A percentile compares a stretch with the other conserved stretches of the same genome.
These are phyloP conservation scores for Narcine bancroftii DNA, from an alignment of 2,113 vertebrate genomes.

Conservation along the genomic window DNA sequence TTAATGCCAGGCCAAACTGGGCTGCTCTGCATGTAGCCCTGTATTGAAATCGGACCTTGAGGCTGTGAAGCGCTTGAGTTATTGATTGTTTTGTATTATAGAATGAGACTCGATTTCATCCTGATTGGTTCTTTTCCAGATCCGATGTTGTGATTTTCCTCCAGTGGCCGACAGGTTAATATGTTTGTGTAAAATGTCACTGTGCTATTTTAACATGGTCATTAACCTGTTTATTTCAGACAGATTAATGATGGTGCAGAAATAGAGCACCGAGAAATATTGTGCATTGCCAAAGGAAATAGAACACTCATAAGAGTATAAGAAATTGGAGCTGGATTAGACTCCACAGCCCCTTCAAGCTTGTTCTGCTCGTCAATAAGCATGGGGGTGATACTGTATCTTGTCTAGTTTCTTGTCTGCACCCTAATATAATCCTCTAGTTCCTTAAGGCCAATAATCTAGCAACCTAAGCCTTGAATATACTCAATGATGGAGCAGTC, in stretches of 20 bases:
- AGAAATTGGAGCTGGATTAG: too few relatives aligned
- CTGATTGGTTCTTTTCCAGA: neutral
- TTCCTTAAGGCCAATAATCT: too few relatives aligned
- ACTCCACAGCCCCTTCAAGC: too few relatives aligned
- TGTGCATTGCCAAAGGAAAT: neutral
- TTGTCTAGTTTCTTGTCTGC: too few relatives aligned
- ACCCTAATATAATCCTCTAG: too few relatives aligned
- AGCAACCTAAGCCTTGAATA: too few relatives aligned
- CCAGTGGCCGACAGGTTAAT: neutral
- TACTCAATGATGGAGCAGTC: too few relatives aligned
- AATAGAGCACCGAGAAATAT: neutral
- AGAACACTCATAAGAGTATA: neutral
- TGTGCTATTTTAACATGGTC: neutral
- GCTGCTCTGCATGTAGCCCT: neutral
- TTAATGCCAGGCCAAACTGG: neutral
- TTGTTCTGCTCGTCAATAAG: too few relatives aligned
- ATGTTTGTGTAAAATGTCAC: neutral
- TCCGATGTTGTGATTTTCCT: neutral
- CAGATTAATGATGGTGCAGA: neutral
- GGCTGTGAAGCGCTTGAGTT: neutral
- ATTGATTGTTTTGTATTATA: neutral
- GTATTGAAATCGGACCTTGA: neutral
- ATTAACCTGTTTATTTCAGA: slow-evolving; percentile 2
- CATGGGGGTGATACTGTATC: too few relatives aligned
- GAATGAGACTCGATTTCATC: neutral